Evolutionary conservation across 2,888 invertebrate species (phyloP).

Genomic region (Scaptomyza parva): DNA sequence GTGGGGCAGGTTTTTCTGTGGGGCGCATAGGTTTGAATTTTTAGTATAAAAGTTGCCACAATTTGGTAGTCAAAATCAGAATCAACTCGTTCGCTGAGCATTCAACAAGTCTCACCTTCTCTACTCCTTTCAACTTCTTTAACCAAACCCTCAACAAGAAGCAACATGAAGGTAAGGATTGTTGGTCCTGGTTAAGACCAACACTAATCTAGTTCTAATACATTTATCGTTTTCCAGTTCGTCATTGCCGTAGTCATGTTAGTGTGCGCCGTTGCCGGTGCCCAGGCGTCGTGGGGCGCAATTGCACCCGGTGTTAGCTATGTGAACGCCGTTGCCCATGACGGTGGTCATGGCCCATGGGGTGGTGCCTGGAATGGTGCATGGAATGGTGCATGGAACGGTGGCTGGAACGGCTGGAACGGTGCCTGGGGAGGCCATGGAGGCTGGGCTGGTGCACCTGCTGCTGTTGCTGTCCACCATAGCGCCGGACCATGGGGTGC

Average conservation of each 20-base stretch:
- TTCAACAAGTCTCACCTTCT: slow-evolving; percentile 78
- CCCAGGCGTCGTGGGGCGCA: slow-evolving; percentile 81
- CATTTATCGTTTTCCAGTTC: slow-evolving; percentile 67
- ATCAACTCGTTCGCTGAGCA: slow-evolving; percentile 84
- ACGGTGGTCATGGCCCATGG: slow-evolving; percentile 68
- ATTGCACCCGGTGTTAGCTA: slow-evolving; percentile 79
- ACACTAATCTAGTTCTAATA: neutral
- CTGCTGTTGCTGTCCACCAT: slow-evolving; percentile 72
- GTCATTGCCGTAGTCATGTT: slow-evolving; percentile 84
- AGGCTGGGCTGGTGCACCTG: slow-evolving; percentile 75
- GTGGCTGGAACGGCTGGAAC: slow-evolving; percentile 64
- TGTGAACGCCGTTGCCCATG: slow-evolving; percentile 77
- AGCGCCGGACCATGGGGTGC: slow-evolving; percentile 70
- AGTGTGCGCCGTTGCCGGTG: slow-evolving; percentile 82
- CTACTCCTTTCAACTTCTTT: slow-evolving; percentile 64
- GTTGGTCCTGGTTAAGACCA: neutral
- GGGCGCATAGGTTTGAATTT: slow-evolving; percentile 35
- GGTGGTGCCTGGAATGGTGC: slow-evolving; percentile 62
- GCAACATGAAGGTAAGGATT: slow-evolving; percentile 83
- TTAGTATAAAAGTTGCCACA: slow-evolving; percentile 84
- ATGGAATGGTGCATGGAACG: slow-evolving; percentile 57
- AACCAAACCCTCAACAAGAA: slow-evolving; percentile 58
- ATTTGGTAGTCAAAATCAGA: slow-evolving; percentile 83
- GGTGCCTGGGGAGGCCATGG: slow-evolving; percentile 54
- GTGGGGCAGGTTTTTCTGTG: slow-evolving; percentile 66